A percentile compares a stretch with the other conserved stretches of the same genome.
Conservation (phyloP, 2,113 vertebrate species). For the Myiopsitta monachus region DNA sequence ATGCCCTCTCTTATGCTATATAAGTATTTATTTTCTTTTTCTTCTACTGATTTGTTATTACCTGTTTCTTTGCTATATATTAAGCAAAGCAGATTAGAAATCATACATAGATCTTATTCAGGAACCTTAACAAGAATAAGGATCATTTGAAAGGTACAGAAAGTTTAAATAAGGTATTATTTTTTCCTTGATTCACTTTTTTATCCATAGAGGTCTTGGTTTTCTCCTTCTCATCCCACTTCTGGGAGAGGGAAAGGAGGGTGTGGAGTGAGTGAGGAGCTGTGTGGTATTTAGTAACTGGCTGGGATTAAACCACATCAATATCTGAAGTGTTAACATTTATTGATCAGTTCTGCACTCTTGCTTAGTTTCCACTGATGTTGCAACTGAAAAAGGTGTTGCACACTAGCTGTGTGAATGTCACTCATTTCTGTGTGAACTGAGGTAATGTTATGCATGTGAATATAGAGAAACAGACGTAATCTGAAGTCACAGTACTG, state of each 20-base stretch:
- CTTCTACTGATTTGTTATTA: neutral
- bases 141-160: neutral
- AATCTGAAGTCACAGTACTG: neutral
- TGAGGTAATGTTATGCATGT: neutral
- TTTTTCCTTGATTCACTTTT: neutral
- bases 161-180: neutral
- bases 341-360: neutral
- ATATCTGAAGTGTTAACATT: neutral
- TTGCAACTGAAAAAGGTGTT: neutral
- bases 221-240: neutral
- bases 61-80: neutral
- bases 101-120: neutral
- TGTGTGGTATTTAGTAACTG: neutral
- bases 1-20: accelerated
- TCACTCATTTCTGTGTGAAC: neutral
- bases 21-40: neutral
- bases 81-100: neutral
- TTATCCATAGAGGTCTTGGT: neutral
- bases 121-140: neutral
- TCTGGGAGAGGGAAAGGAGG: neutral
- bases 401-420: neutral
- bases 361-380: neutral
- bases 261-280: neutral
- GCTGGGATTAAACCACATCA: neutral
- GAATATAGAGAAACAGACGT: neutral